phyloP scores from a whole-genome alignment of 2,888 invertebrate genomes.

The Plusia festucae region DNA sequence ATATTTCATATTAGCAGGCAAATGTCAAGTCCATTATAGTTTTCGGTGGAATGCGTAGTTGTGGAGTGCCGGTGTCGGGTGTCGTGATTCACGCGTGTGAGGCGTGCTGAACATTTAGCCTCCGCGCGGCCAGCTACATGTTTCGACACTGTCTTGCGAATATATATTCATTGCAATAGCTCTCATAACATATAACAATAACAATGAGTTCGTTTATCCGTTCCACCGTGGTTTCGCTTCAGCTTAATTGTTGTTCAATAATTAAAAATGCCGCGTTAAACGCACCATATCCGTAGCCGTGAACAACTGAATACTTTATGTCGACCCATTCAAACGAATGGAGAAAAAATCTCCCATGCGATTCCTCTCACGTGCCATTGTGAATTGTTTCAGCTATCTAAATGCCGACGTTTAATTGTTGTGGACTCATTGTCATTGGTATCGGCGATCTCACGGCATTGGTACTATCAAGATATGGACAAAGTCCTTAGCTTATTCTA shows the following conservation, averaged over 20 bases:
- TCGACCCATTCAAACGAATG: constrained; percentile 66
- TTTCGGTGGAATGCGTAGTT: constrained; percentile 42
- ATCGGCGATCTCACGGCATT: constrained; percentile 80
- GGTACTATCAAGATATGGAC: constrained; percentile 49
- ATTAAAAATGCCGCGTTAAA: constrained; percentile 62
- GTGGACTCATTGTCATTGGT: constrained; percentile 79
- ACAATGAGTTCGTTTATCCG: constrained; percentile 51
- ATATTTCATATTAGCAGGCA: constrained; percentile 43
- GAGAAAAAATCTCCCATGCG: constrained; percentile 79
- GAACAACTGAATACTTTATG: constrained; percentile 56
- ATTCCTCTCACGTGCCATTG: constrained; percentile 86
- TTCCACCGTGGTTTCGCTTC: constrained; percentile 51
- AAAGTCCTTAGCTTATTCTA: constrained; percentile 46
- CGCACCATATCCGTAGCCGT: constrained; percentile 61
- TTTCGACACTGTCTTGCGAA: constrained; percentile 31
- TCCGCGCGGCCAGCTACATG: constrained; percentile 27
- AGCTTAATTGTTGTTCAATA: constrained; percentile 57
- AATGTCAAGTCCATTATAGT: constrained; percentile 42
- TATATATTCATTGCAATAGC: constrained; percentile 48
- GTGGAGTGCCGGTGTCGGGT: constrained; percentile 41
- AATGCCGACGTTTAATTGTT: constrained; percentile 81
- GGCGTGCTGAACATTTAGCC: constrained; percentile 53
- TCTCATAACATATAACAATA: constrained; percentile 49
- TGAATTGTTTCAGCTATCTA: constrained; percentile 80
- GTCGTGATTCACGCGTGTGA: constrained; percentile 28